A percentile compares a stretch with the other conserved stretches of the same genome.
These are phyloP conservation scores for Corella eumyota DNA, from an alignment of 23 tunicate genomes.

Conservation along the genomic window DNA sequence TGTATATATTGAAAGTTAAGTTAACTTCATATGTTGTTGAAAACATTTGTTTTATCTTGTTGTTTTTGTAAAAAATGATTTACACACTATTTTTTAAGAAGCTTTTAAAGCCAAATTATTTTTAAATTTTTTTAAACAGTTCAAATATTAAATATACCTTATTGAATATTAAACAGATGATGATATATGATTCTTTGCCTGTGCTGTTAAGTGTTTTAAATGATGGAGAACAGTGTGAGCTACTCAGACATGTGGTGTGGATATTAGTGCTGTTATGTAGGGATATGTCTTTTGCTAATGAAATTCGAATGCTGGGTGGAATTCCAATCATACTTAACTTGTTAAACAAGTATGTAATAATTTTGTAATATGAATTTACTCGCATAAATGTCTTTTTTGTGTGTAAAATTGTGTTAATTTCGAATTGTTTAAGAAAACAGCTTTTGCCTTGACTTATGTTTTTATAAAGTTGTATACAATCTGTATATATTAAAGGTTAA, in stretches of 20 bases:
- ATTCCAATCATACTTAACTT: conserved; percentile 68
- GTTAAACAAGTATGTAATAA: conserved; percentile 35
- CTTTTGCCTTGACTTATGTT: too few relatives aligned
- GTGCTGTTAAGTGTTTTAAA: conserved; percentile 55
- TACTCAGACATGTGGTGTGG: conserved; percentile 84
- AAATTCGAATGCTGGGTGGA: conserved; percentile 72
- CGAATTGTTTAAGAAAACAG: too few relatives aligned
- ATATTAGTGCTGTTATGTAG: conserved; percentile 61
- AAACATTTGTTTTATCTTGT: too few relatives aligned
- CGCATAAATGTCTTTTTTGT: not conserved
- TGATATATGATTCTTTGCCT: conserved; percentile 83
- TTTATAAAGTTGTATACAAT: too few relatives aligned
- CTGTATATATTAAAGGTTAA: not conserved
- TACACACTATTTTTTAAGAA: not conserved
- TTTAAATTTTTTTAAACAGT: not conserved
- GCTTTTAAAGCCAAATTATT: not conserved
- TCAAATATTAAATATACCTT: not conserved
- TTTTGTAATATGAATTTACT: not conserved
- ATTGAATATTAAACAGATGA: conserved; percentile 27
- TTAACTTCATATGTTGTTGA: too few relatives aligned
- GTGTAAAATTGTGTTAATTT: too few relatives aligned
- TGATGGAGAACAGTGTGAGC: conserved; percentile 73
- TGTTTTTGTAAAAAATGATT: not conserved
- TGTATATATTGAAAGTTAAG: too few relatives aligned
- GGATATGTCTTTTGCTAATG: conserved; percentile 58